Evolutionary conservation across 2,888 invertebrate genomes (phyloP).

Genomic region (Agonopterix subpropinquella): DNA sequence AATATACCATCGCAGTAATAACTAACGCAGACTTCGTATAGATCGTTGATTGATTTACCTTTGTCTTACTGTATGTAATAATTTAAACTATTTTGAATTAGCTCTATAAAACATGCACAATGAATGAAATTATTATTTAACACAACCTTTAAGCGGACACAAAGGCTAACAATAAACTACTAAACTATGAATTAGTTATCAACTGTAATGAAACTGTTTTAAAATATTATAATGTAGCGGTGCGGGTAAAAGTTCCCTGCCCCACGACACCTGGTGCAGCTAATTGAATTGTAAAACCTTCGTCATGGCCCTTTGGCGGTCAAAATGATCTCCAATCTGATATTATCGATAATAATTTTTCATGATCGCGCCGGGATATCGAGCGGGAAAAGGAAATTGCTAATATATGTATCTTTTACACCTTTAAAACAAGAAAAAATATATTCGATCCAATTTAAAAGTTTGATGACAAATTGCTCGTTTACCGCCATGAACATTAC

Average conservation of each 20-base stretch:
- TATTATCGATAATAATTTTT: slow-evolving; percentile 59
- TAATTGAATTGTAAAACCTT: slow-evolving; percentile 74
- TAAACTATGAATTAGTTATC: slow-evolving; percentile 48
- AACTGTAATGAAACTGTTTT: slow-evolving; percentile 41
- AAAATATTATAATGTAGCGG: slow-evolving; percentile 49
- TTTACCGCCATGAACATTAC: slow-evolving; percentile 20
- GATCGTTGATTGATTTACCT: too few species aligned
- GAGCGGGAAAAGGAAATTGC: slow-evolving; percentile 33
- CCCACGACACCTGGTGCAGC: slow-evolving; percentile 61
- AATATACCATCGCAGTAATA: too few species aligned
- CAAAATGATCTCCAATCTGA: slow-evolving; percentile 59
- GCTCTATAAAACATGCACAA: background rate
- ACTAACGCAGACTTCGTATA: too few species aligned
- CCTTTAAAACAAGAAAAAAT: slow-evolving; percentile 10
- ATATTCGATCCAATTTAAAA: slow-evolving; percentile 7
- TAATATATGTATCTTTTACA: slow-evolving; percentile 21
- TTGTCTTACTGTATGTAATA: too few species aligned
- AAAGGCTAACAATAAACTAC: slow-evolving; percentile 26
- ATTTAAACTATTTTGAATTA: too few species aligned
- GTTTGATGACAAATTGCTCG: slow-evolving; percentile 20
- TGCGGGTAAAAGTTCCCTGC: slow-evolving; percentile 47
- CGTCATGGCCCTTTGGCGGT: slow-evolving; percentile 65
- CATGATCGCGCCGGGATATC: slow-evolving; percentile 48
- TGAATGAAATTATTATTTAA: background rate
- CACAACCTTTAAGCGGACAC: slow-evolving; percentile 10